Evolutionary conservation across 2,113 vertebrate genomes (phyloP).

Genomic region (Carlito syrichta): DNA sequence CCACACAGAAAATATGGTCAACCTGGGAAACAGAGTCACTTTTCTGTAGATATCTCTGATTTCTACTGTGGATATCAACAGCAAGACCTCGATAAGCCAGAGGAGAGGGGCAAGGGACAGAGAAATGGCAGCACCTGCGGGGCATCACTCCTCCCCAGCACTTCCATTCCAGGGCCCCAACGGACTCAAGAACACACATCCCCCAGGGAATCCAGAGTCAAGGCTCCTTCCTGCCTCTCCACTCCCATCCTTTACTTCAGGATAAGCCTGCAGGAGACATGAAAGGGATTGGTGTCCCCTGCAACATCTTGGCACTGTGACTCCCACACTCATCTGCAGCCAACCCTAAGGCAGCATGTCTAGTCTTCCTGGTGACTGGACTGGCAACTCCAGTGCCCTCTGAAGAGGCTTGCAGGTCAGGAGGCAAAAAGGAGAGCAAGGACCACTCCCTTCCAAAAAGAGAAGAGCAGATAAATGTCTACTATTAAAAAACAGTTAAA

Average conservation of each 20-base stretch:
- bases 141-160: too few species aligned
- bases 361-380: background rate
- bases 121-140: too few species aligned
- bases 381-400: background rate
- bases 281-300: background rate
- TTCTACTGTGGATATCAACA: too few species aligned
- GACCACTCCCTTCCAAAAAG: background rate
- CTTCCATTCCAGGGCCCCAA: too few species aligned
- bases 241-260: background rate
- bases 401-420: background rate
- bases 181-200: too few species aligned
- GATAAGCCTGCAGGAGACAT: background rate
- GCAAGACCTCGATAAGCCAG: too few species aligned
- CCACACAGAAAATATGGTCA: background rate
- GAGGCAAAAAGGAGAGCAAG: background rate
- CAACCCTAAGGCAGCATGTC: background rate
- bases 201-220: too few species aligned
- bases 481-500: background rate
- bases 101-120: too few species aligned
- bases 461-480: background rate
- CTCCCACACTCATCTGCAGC: accelerated
- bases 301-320: background rate
- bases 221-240: too few species aligned
- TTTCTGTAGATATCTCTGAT: background rate
- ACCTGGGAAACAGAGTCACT: background rate